Conservation (phyloP, 2,888 invertebrate genomes). For the Fragum fragum region DNA sequence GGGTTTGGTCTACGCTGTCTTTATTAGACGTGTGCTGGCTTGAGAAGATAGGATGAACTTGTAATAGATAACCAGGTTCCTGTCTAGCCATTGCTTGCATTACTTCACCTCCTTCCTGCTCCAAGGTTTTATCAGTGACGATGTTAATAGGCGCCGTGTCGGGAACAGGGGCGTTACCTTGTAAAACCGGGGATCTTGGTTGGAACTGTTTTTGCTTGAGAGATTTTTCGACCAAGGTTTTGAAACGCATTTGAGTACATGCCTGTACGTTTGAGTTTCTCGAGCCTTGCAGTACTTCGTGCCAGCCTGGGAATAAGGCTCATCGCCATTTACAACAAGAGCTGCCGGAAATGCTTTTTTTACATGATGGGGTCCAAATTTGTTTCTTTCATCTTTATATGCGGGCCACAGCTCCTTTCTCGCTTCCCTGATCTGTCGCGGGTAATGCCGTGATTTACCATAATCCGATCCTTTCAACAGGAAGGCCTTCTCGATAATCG, state of each 20-base stretch:
- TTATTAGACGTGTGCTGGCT: not conserved
- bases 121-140: too few relatives aligned
- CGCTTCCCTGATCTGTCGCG: not conserved
- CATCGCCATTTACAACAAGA: constrained; percentile 18
- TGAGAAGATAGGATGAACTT: not conserved
- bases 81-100: not conserved
- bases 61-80: not conserved
- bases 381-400: not conserved
- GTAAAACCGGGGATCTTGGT: not conserved
- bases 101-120: too few relatives aligned
- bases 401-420: constrained; percentile 19
- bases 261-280: constrained; percentile 4
- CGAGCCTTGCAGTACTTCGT: not conserved
- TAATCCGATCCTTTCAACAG: not conserved
- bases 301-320: constrained; percentile 26
- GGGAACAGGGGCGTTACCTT: not conserved
- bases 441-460: not conserved
- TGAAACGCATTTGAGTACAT: not conserved
- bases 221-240: not conserved
- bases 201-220: not conserved
- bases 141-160: too few relatives aligned
- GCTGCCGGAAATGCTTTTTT: constrained; percentile 22
- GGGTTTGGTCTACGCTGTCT: not conserved
- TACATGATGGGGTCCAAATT: not conserved
- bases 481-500: too few relatives aligned